Base-by-base conservation (phyloP, 2,113 vertebrate genomes). In the Takifugu flavidus region DNA sequence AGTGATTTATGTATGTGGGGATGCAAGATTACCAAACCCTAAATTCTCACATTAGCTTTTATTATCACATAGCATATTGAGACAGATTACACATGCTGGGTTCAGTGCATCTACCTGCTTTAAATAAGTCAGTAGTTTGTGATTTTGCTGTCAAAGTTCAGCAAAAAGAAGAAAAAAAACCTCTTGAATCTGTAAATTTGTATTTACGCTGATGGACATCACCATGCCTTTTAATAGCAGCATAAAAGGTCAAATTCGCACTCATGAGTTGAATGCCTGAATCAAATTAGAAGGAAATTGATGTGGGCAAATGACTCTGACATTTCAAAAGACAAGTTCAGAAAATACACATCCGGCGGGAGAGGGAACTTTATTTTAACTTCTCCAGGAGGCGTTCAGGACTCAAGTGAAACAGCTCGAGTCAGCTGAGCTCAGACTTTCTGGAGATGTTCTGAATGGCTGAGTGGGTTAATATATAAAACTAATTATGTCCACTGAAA, bases 1-100 rank as follows among this genome's bases (percentile, higher is more conserved):
- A 82, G 70, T 74, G 85, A 87, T 77, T 82, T 76, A 81, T 84
- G 50, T 50, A 72, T 80, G 63, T 77, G 49, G 53, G 72, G 65
- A 85, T 77, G 70, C 78, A 77, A 75, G 78, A 86, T 78, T 82
- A 75, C 65, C 57, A 53, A 57, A 67, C 44, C 60, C 67, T 70
- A 72, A 81, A 82, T 63, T 70, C 74, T 74, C 54, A 64, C 64
- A 78, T 69, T 74, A 65, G 71, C 72, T 74, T 54, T 69, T 66
- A 78, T 69, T 72, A 65, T 67, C 70, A 67, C 61, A 62, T 12
- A 34, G 66, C 67, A 67, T 69, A 79, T 85, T 86, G 82, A 79
- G 70, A 81, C 66, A 70, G 74, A 85, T 87, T 70, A 80, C 62
- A 70, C 61, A 69, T 68, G 67, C 52, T n/a, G 67, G 55, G 59